phyloP scores from a whole-genome alignment of 2,888 invertebrate species.

The Cephus pygmeus region DNA sequence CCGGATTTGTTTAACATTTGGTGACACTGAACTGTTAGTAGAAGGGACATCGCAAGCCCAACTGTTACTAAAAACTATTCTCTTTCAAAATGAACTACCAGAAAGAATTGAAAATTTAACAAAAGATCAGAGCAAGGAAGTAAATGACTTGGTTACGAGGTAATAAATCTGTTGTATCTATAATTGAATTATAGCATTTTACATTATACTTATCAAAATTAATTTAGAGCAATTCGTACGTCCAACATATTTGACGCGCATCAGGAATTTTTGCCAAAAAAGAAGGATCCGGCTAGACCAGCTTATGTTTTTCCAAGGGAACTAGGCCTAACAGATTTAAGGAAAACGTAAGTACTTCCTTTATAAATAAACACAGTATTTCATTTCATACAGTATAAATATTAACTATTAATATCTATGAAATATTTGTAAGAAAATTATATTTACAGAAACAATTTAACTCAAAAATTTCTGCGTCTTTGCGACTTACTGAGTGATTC shows the following conservation, averaged over 20 bases:
- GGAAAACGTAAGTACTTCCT: slow-evolving; percentile 74
- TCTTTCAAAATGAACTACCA: slow-evolving; percentile 73
- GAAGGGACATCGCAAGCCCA: slow-evolving; percentile 84
- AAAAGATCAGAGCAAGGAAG: slow-evolving; percentile 63
- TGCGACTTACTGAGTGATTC: slow-evolving; percentile 74
- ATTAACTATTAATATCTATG: background rate
- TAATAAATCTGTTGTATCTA: slow-evolving; percentile 60
- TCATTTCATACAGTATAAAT: background rate
- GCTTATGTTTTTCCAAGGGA: slow-evolving; percentile 78
- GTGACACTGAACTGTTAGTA: slow-evolving; percentile 74
- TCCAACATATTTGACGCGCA: slow-evolving; percentile 82
- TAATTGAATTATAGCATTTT: slow-evolving; percentile 6
- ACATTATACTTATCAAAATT: slow-evolving; percentile 5
- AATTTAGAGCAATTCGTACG: slow-evolving; percentile 69
- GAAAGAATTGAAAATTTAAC: slow-evolving; percentile 68
- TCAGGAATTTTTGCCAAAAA: slow-evolving; percentile 80
- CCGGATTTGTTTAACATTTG: slow-evolving; percentile 71
- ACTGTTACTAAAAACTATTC: slow-evolving; percentile 82
- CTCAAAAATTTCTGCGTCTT: slow-evolving; percentile 75
- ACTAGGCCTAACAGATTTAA: slow-evolving; percentile 79
- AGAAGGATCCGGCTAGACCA: slow-evolving; percentile 77
- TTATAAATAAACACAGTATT: background rate
- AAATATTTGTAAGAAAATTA: slow-evolving; percentile 9
- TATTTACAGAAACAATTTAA: slow-evolving; percentile 73
- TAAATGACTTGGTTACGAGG: slow-evolving; percentile 70